phyloP scores from a whole-genome alignment of 2,797 vertebrate genomes.

The Lagodon rhomboides region DNA sequence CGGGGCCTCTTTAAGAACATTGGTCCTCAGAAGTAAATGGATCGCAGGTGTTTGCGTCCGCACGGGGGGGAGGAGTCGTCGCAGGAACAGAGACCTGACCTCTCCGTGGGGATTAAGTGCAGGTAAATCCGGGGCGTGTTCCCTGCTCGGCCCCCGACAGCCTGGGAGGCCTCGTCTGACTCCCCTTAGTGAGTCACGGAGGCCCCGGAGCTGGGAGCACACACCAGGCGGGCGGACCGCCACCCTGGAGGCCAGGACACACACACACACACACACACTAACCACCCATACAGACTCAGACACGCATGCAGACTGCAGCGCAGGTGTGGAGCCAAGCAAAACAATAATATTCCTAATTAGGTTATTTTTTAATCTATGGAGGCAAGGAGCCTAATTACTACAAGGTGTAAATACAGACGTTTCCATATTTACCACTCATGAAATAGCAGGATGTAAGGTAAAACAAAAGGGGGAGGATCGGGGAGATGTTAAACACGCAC shows the following conservation, averaged over 20 bases:
- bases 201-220: conserved; percentile 57
- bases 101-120: conserved; percentile 76
- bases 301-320: conserved; percentile 53
- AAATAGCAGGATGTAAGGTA: conserved; percentile 72
- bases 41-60: conserved; percentile 74
- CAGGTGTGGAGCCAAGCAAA: conserved; percentile 78
- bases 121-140: conserved; percentile 72
- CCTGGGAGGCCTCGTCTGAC: conserved; percentile 69
- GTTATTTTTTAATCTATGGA: conserved; percentile 82
- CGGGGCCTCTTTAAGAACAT: conserved; percentile 69
- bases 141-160: conserved; percentile 42
- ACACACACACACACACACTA: conserved; percentile 43
- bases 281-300: conserved; percentile 26
- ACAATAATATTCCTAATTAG: conserved; percentile 83
- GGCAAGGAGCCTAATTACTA: conserved; percentile 78
- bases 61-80: conserved; percentile 60
- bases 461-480: conserved; percentile 73
- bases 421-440: conserved; percentile 78
- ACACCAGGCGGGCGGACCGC: conserved; percentile 48
- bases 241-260: conserved; percentile 66
- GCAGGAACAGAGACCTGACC: conserved; percentile 69
- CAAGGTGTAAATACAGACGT: conserved; percentile 82
- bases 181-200: conserved; percentile 66
- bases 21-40: conserved; percentile 69
- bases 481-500: conserved; percentile 77